phyloP scores from a whole-genome alignment of 1,140 invertebrate genomes.

The Plutomurus gul region DNA sequence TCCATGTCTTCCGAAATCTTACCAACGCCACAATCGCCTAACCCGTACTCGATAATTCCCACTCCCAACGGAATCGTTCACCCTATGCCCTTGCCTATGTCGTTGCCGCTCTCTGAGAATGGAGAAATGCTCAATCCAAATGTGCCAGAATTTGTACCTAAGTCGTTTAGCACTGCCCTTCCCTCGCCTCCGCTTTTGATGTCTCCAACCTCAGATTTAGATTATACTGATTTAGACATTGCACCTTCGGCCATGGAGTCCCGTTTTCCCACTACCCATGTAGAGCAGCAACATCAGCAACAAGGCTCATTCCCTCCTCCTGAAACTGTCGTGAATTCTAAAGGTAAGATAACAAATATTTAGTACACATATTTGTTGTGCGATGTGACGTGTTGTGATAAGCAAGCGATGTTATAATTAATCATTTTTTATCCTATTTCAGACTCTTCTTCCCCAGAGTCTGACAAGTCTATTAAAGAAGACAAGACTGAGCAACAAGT shows the following conservation, averaged over 20 bases:
- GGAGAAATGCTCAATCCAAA: conserved; percentile 75
- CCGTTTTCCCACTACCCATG: neutral
- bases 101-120: conserved; percentile 22
- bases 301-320: conserved; percentile 7
- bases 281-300: neutral
- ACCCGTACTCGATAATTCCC: neutral
- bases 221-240: neutral
- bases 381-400: neutral
- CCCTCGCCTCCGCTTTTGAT: conserved; percentile 27
- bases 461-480: conserved; percentile 15
- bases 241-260: neutral
- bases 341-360: neutral
- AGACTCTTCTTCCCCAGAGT: neutral
- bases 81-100: neutral
- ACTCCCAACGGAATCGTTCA: neutral
- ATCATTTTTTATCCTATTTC: too few species aligned
- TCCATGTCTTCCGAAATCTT: conserved; percentile 53
- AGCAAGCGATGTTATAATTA: too few species aligned
- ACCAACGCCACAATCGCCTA: conserved; percentile 48
- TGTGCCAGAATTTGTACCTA: conserved; percentile 77
- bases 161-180: conserved; percentile 34
- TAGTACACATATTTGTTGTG: neutral
- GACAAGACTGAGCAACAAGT: conserved; percentile 31
- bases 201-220: conserved; percentile 21
- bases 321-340: neutral